Conservation (phyloP, 2,797 vertebrate species). For the Channallabes apus region DNA sequence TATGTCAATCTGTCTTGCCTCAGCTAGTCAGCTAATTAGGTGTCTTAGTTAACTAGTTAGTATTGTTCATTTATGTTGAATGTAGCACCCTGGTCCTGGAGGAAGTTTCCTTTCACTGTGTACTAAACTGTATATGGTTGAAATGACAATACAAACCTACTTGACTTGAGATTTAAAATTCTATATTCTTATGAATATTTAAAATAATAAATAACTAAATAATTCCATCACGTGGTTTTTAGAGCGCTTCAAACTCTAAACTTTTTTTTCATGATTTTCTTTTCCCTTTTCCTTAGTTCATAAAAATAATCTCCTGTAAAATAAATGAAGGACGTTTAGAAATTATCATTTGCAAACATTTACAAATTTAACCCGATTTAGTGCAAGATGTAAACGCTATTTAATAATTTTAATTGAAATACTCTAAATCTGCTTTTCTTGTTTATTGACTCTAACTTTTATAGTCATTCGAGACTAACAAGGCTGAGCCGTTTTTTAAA, state of each 20-base stretch:
- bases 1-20: no score
- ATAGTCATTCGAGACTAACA: background rate
- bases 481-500: accelerated
- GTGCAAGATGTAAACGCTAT: background rate
- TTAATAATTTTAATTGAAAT: background rate
- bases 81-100: no score
- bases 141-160: no score
- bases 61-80: no score
- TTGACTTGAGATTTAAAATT: background rate
- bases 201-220: background rate
- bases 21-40: no score
- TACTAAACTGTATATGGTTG: no score
- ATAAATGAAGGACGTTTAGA: background rate
- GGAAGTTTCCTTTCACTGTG: no score
- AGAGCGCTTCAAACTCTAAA: background rate
- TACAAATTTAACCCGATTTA: background rate
- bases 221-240: background rate
- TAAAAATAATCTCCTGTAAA: background rate
- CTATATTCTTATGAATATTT: background rate
- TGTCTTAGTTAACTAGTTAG: no score
- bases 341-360: background rate
- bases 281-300: background rate
- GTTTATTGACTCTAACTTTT: background rate
- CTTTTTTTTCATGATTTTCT: background rate
- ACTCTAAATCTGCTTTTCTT: background rate